Base-by-base conservation (phyloP, 2,113 vertebrate species). In the Raphicerus campestris region DNA sequence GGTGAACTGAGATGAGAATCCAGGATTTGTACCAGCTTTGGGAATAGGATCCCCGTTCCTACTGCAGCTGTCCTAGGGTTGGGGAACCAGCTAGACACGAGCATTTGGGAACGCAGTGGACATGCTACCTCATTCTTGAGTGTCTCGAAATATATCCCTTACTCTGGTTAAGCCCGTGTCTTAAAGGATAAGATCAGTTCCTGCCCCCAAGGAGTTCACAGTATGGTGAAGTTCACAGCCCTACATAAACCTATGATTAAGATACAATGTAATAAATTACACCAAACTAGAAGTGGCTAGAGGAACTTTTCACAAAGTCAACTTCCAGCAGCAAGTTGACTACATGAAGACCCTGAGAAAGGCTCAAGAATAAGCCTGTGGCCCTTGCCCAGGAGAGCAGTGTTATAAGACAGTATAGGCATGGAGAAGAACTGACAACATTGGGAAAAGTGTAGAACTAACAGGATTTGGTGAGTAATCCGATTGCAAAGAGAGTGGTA, bases 191-290 rank as follows among this genome's bases (percentile, higher is more conserved):
- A 81, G 83, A 89, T 91, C 83, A 73, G 32, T 93, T 96, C n/a
- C 55, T 96, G 61, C 39, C 87, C 84, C 83, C 80, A 87, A 81
- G 89, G 35, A 96, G 63, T 97, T 96, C n/a, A 7, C 39, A 87
- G 60, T 22, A 49, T 49, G n/a, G 26, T 60, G 63, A 93, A 70
- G 58, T 93, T 61, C 56, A 78, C 77, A 95, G 35, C 84, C 10
- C 30, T 80, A 47, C 85, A 56, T 88, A 91, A 95, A 93, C 35
- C 73, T 42, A 84, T 89, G 22, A 87, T 95, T 97, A 82, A 96
- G 45, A 91, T 78, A 86, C 77, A 95, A 58, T 88, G 77, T 78
- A 88, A 93, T 95, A 39, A 96, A 91, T 88, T 81, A 81, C 35
- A 77, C 58, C 87, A 95, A 94, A 49, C 49, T 87, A 45, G 75